Percentiles rank a stretch among this genome's conserved stretches.
Conservation (phyloP, 2,888 invertebrate genomes). For the Agrochola lychnidis region DNA sequence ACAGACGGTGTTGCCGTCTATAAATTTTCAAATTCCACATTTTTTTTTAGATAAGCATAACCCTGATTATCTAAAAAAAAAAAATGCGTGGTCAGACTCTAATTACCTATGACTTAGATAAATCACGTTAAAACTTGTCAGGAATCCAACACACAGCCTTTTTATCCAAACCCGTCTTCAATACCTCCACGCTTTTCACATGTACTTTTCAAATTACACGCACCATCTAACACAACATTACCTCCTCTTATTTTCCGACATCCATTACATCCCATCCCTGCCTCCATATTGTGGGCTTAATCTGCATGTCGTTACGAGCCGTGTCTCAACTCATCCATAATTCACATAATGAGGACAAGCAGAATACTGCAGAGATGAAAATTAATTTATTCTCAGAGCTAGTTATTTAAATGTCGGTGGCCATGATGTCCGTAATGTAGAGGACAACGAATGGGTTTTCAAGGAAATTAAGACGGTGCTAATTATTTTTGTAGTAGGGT, state of each 20-base stretch:
- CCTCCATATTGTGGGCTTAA: conserved; percentile 81
- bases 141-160: background rate
- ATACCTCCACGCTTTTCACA: background rate
- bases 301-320: conserved; percentile 87
- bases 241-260: conserved; percentile 71
- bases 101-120: background rate
- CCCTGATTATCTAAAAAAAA: too few species aligned
- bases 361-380: conserved; percentile 72
- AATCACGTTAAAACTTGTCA: background rate
- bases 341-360: conserved; percentile 86
- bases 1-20: too few species aligned
- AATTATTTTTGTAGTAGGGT: background rate
- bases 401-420: conserved; percentile 53
- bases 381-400: conserved; percentile 63
- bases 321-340: conserved; percentile 88
- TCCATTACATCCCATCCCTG: conserved; percentile 47
- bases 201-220: conserved; percentile 21
- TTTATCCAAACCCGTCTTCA: conserved; percentile 75
- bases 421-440: background rate
- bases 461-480: background rate
- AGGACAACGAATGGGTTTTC: background rate
- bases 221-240: conserved; percentile 69
- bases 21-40: too few species aligned
- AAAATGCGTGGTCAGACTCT: too few species aligned
- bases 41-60: too few species aligned